Base-by-base conservation (phyloP, 1,140 invertebrate species). In the Trichogramma pretiosum region DNA sequence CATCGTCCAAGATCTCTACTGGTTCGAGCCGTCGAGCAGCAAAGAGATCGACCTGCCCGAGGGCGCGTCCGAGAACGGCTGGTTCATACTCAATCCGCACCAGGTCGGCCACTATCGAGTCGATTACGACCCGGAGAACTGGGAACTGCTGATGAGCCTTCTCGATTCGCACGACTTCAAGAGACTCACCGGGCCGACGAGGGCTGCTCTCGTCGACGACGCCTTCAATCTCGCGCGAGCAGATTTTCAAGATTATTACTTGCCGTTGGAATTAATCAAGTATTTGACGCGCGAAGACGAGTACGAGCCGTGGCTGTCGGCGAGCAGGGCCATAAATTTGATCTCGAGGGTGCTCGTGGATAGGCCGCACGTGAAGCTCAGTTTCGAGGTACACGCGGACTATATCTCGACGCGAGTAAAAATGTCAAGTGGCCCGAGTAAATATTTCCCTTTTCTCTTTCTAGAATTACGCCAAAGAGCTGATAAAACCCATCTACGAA, bases 151-250 rank as follows among this genome's bases (percentile, higher is more conserved):
- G 2, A 65, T 60, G 3, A 32, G 57, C 3, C 63, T 74, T 38
- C 51, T 77, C 7, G 48, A 55, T 7, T 58, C 39, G 0, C 22
- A 30, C 0, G 52, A 68, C 19, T 58, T 51, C 13, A n/a, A n/a
- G n/a, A n/a, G n/a, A n/a, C n/a, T n/a, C n/a, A n/a, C n/a, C n/a
- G n/a, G n/a, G n/a, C n/a, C n/a, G n/a, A n/a, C n/a, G n/a, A n/a
- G n/a, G n/a, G 81, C 78, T 8, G 76, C 79, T 48, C 64, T 84
- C 11, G 56, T 84, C 7, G 74, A 82, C 51, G 80, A 83, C 56
- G 65, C 76, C 1, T 75, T 81, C 48, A 77, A 75, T 52, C 58
- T 83, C 22, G 77, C 74, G 0, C 61, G 61, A 46, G 61, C 57
- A 1, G 68, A 63, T 7, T 54, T 62, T 3, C 17, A 74, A 0